phyloP scores from a whole-genome alignment of 1,140 invertebrate genomes.

The Apis florea region DNA sequence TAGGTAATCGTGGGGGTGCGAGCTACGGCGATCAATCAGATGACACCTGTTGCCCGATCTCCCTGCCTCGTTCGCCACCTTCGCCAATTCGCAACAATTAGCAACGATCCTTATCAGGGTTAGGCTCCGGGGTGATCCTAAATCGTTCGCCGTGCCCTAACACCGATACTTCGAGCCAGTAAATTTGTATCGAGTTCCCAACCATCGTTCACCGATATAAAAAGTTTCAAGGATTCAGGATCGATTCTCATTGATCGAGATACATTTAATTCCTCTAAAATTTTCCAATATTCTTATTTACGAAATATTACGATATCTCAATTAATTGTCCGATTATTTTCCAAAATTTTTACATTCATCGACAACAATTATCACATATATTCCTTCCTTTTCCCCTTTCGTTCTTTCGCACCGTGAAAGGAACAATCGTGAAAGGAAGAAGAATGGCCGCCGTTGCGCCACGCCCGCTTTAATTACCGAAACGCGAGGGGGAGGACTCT shows the following conservation, averaged over 20 bases:
- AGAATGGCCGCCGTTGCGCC: not conserved
- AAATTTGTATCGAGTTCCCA: not conserved
- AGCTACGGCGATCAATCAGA: conserved; percentile 79
- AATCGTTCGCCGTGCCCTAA: conserved; percentile 39
- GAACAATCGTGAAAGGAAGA: not conserved
- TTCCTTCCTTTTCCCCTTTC: no score
- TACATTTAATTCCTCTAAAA: no score
- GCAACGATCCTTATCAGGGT: conserved; percentile 77
- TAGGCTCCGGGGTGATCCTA: conserved; percentile 62
- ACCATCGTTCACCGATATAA: not conserved
- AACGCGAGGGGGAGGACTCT: not conserved
- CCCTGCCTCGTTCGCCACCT: conserved; percentile 76
- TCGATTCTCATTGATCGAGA: no score
- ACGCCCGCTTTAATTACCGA: not conserved
- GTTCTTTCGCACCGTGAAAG: no score
- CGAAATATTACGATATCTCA: no score
- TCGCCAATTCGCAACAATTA: conserved; percentile 79
- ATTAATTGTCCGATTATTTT: no score
- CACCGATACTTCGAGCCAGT: not conserved
- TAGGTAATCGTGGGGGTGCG: conserved; percentile 76
- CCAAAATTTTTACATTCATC: no score
- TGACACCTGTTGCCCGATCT: conserved; percentile 79
- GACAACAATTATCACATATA: no score
- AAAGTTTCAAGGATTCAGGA: no score
- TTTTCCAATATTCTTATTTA: no score